Percentiles rank a stretch among this genome's conserved stretches.
phyloP scores from a whole-genome alignment of 2,888 invertebrate species.

The Achlya flavicornis region DNA sequence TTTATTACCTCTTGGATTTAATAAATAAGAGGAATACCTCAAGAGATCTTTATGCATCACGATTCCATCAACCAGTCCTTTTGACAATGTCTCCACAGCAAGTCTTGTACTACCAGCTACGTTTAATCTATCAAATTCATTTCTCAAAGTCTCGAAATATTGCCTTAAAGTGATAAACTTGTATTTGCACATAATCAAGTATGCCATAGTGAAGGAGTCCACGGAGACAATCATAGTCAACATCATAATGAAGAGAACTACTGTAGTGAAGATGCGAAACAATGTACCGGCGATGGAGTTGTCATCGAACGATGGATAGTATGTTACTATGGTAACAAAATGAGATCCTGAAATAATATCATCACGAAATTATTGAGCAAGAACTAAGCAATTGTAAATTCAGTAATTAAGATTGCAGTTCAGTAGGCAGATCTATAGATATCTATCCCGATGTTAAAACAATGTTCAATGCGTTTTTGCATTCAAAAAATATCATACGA shows the following conservation, averaged over 20 bases:
- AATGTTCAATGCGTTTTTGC: not conserved
- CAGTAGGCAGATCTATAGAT: not conserved
- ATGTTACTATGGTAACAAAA: slow-evolving; percentile 70
- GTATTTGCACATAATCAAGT: slow-evolving; percentile 70
- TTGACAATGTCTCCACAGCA: slow-evolving; percentile 53
- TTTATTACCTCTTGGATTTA: too few relatives aligned
- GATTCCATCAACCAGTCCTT: slow-evolving; percentile 65
- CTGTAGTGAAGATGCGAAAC: slow-evolving; percentile 54
- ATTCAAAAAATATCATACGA: slow-evolving; percentile 7
- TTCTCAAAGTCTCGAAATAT: slow-evolving; percentile 62
- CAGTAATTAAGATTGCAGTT: too few relatives aligned
- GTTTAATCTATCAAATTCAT: slow-evolving; percentile 50
- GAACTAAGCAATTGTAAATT: too few relatives aligned
- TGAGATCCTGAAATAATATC: slow-evolving; percentile 57
- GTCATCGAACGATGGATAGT: slow-evolving; percentile 64
- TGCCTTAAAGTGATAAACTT: slow-evolving; percentile 69
- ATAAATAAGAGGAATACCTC: slow-evolving; percentile 46
- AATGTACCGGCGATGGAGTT: slow-evolving; percentile 49
- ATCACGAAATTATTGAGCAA: not conserved
- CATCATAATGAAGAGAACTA: slow-evolving; percentile 56
- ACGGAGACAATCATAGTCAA: slow-evolving; percentile 66
- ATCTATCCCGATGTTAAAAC: not conserved
- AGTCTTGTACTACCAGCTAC: slow-evolving; percentile 34
- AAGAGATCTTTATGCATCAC: slow-evolving; percentile 67
- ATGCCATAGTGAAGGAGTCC: slow-evolving; percentile 61